A percentile compares a stretch with the other conserved stretches of the same genome.
phyloP scores from a whole-genome alignment of 2,888 invertebrate species.

The Neuroscelio doddi region DNA sequence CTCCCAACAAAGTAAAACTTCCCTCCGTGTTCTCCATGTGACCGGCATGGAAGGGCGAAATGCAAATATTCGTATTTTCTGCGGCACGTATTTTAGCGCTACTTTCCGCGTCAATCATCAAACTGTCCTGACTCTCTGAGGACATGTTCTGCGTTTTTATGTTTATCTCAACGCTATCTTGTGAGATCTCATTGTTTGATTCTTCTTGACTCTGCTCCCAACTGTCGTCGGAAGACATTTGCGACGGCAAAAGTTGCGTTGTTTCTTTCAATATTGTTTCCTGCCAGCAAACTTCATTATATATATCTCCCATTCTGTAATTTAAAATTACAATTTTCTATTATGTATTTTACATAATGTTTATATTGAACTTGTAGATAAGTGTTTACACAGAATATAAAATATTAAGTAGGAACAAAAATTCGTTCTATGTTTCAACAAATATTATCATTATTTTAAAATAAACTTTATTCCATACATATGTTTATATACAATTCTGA shows the following conservation, averaged over 20 bases:
- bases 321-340: not conserved
- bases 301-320: conserved; percentile 72
- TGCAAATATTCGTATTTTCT: conserved; percentile 57
- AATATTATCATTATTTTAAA: too few relatives aligned
- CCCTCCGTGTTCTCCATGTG: conserved; percentile 60
- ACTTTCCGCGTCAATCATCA: conserved; percentile 49
- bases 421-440: too few relatives aligned
- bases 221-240: conserved; percentile 56
- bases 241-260: conserved; percentile 71
- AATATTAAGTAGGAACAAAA: too few relatives aligned
- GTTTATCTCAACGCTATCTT: conserved; percentile 59
- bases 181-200: conserved; percentile 62
- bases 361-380: too few relatives aligned
- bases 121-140: conserved; percentile 56
- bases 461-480: too few relatives aligned
- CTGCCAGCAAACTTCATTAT: conserved; percentile 74
- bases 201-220: conserved; percentile 69
- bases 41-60: conserved; percentile 61
- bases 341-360: too few relatives aligned
- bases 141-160: conserved; percentile 53
- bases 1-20: conserved; percentile 58
- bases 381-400: conserved; percentile 6
- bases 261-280: conserved; percentile 72
- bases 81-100: conserved; percentile 36
- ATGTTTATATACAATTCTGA: too few relatives aligned